phyloP scores from a whole-genome alignment of 2,797 vertebrate species.

The Austrolebias charrua region DNA sequence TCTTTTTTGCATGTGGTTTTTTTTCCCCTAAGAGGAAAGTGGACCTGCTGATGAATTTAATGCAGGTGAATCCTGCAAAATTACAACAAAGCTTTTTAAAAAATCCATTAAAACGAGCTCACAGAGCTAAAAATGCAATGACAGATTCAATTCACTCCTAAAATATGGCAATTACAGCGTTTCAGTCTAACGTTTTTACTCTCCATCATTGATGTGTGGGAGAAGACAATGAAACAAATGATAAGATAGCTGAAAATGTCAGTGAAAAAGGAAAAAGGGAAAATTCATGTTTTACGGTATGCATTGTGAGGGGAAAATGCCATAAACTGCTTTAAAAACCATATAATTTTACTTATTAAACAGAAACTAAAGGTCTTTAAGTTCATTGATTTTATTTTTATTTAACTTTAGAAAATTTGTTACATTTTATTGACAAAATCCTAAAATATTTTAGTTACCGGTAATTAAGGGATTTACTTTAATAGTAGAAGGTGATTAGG shows the following conservation, averaged over 20 bases:
- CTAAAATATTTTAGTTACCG: too few species aligned
- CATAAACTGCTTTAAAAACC: too few species aligned
- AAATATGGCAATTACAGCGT: conserved; percentile 9
- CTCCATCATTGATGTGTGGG: not conserved
- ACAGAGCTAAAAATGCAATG: not conserved
- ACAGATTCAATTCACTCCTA: not conserved
- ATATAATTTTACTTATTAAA: too few species aligned
- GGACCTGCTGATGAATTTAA: conserved; percentile 4
- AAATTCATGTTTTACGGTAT: too few species aligned
- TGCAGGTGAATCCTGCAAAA: conserved; percentile 2
- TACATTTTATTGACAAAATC: too few species aligned
- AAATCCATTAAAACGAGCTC: conserved; percentile 2
- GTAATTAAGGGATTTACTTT: too few species aligned
- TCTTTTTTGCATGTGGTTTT: not conserved
- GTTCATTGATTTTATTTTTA: too few species aligned
- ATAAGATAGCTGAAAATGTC: not conserved
- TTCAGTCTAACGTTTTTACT: not conserved
- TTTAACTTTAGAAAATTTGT: too few species aligned
- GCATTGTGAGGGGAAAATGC: too few species aligned
- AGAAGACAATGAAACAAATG: not conserved
- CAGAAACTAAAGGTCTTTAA: too few species aligned
- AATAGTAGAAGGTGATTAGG: too few species aligned
- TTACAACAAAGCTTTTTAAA: conserved; percentile 1
- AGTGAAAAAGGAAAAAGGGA: too few species aligned
- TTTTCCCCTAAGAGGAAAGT: conserved; percentile 1